These are phyloP conservation scores for Dysmachus trigonus DNA, from an alignment of 2,888 invertebrate species.

Conservation along the genomic window DNA sequence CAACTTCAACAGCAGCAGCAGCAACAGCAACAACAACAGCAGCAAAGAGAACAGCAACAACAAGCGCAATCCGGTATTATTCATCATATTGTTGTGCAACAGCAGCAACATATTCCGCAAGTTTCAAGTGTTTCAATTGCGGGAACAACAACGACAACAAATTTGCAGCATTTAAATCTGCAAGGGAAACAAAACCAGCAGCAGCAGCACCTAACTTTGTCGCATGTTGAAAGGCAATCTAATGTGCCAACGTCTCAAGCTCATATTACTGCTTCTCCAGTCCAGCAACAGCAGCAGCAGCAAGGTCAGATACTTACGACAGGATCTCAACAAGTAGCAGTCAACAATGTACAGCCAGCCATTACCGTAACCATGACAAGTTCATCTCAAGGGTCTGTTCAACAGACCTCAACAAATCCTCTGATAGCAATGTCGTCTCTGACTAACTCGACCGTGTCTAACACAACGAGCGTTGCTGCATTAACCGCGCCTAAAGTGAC, in stretches of 20 bases:
- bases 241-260: neutral
- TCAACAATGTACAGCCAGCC: slow-evolving; percentile 45
- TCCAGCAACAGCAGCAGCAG: slow-evolving; percentile 39
- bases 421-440: slow-evolving; percentile 63
- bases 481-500: slow-evolving; percentile 55
- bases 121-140: slow-evolving; percentile 50
- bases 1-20: slow-evolving; percentile 66
- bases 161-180: slow-evolving; percentile 40
- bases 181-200: slow-evolving; percentile 33
- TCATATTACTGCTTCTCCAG: neutral
- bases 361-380: slow-evolving; percentile 49
- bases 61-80: slow-evolving; percentile 48
- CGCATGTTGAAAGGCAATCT: slow-evolving; percentile 22
- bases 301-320: slow-evolving; percentile 60
- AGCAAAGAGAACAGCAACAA: slow-evolving; percentile 55
- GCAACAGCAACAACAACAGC: slow-evolving; percentile 56
- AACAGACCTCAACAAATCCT: slow-evolving; percentile 60
- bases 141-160: slow-evolving; percentile 57
- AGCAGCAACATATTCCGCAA: slow-evolving; percentile 59
- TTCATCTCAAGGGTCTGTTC: neutral
- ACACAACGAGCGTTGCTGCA: slow-evolving; percentile 56
- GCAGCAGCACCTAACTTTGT: slow-evolving; percentile 18
- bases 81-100: neutral
- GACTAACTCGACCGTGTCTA: slow-evolving; percentile 56
- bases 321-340: slow-evolving; percentile 58